Evolutionary conservation across 1,140 invertebrate species (phyloP).

Genomic region (Ceratitis capitata): DNA sequence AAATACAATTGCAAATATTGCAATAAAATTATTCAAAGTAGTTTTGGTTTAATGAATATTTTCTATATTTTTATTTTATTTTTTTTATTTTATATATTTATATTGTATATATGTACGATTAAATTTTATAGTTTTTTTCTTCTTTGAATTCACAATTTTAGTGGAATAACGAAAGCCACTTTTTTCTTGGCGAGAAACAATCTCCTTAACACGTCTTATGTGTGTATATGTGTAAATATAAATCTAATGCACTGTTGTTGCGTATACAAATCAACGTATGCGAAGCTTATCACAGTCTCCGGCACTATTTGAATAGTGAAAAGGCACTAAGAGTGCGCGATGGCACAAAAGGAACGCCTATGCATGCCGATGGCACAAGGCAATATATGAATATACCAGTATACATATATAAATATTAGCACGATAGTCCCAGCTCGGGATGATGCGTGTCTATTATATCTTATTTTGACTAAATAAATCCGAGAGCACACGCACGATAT

Average conservation of each 20-base stretch:
- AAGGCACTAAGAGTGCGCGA: constrained; percentile 31
- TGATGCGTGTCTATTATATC: constrained; percentile 49
- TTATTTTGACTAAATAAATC: constrained; percentile 63
- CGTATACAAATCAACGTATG: too few species aligned
- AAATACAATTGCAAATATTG: too few species aligned
- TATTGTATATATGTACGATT: too few species aligned
- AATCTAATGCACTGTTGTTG: constrained; percentile 11
- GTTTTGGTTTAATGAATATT: background rate
- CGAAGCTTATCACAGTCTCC: constrained; percentile 33
- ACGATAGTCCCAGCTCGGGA: background rate
- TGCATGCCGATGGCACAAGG: too few species aligned
- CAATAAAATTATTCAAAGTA: too few species aligned
- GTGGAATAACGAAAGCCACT: background rate
- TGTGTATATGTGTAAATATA: background rate
- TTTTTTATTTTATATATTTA: background rate
- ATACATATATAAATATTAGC: too few species aligned
- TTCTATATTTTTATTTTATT: background rate
- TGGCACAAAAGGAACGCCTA: constrained; percentile 19
- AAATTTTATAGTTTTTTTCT: background rate
- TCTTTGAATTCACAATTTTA: background rate
- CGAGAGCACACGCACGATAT: constrained; percentile 75
- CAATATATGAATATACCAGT: too few species aligned
- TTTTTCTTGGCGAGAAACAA: background rate
- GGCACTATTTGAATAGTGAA: background rate
- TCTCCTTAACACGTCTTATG: background rate